A percentile compares a stretch with the other conserved stretches of the same genome.
Conservation (phyloP, 2,888 invertebrate genomes). For the Dorcus parallelipipedus region DNA sequence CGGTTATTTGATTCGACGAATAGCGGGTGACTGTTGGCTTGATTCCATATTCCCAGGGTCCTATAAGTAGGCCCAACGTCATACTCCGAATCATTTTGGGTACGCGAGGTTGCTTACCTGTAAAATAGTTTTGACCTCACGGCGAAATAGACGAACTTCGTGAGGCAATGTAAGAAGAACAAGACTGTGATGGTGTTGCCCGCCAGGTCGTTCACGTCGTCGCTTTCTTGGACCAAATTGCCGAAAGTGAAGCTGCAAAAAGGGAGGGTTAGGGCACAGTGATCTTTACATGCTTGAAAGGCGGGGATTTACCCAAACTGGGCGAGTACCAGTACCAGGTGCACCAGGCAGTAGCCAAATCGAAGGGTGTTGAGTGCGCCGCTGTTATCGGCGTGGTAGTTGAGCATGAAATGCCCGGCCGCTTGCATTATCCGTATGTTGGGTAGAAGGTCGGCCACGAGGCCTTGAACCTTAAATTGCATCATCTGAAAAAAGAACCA, state of each 20-base stretch:
- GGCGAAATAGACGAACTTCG: conserved; percentile 72
- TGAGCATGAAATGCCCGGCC: conserved; percentile 76
- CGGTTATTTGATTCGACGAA: conserved; percentile 75
- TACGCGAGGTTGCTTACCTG: conserved; percentile 51
- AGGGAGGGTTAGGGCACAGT: not conserved
- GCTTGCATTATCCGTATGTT: conserved; percentile 76
- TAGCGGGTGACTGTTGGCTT: conserved; percentile 77
- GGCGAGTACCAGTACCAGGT: conserved; percentile 59
- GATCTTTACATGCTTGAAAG: not conserved
- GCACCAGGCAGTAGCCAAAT: conserved; percentile 58
- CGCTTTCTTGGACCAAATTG: conserved; percentile 69
- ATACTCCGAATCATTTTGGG: no score
- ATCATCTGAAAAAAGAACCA: conserved; percentile 47
- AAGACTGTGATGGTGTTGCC: conserved; percentile 80
- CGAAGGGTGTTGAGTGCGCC: conserved; percentile 55
- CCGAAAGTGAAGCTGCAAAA: conserved; percentile 54
- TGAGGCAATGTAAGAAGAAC: conserved; percentile 74
- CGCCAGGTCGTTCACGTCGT: conserved; percentile 68
- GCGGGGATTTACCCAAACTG: conserved; percentile 52
- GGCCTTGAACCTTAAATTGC: conserved; percentile 60
- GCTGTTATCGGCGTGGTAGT: conserved; percentile 64
- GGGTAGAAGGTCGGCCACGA: conserved; percentile 81
- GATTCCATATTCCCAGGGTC: conserved; percentile 79
- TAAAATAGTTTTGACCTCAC: conserved; percentile 71
- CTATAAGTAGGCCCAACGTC: conserved; percentile 43